Percentiles rank a stretch among this genome's conserved stretches.
These are phyloP conservation scores for Caenorhabditis uteleia DNA, from an alignment of 2,888 invertebrate species.

Conservation along the genomic window DNA sequence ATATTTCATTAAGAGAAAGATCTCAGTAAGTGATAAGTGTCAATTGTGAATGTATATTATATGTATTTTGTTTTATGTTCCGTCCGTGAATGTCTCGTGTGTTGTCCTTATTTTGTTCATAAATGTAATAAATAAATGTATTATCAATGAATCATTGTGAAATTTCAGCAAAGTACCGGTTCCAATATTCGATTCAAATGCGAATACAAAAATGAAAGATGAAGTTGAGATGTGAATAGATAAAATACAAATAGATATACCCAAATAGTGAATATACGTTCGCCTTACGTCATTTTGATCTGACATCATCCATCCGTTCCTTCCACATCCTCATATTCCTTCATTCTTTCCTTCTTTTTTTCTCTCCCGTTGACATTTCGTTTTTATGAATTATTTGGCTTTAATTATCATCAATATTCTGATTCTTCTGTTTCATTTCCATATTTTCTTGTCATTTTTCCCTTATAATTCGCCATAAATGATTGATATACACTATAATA, in stretches of 20 bases:
- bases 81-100: conserved; percentile 1
- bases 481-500: no score
- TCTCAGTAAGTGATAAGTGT: conserved; percentile 22
- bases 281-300: no score
- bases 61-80: not conserved
- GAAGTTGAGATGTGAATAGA: not conserved
- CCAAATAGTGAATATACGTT: no score
- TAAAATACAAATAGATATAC: no score
- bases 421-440: no score
- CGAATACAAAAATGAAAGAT: not conserved
- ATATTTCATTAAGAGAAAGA: conserved; percentile 49
- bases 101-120: not conserved
- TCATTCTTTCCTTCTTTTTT: not conserved
- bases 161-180: conserved; percentile 1
- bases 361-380: no score
- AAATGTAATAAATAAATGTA: not conserved
- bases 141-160: not conserved
- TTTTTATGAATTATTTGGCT: no score
- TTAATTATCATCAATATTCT: no score
- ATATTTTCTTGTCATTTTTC: no score
- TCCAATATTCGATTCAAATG: not conserved
- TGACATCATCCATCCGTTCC: no score
- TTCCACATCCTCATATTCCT: no score
- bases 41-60: not conserved
- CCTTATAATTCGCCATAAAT: no score